These are phyloP conservation scores for Aphrophora alni DNA, from an alignment of 2,888 invertebrate genomes.

Conservation along the genomic window DNA sequence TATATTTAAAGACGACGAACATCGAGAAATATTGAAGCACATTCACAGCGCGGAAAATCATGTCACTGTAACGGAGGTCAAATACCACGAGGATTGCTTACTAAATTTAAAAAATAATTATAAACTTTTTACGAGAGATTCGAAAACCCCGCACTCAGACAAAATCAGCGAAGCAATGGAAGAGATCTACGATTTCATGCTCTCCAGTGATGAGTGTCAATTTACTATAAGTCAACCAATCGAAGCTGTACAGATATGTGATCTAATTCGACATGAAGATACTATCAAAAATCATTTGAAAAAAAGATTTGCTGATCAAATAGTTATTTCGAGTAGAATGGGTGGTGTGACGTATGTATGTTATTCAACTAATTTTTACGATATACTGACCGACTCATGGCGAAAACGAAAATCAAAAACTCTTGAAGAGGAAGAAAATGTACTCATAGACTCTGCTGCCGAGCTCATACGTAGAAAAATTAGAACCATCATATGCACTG, in stretches of 20 bases:
- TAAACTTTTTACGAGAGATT: not conserved
- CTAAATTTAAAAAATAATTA: not conserved
- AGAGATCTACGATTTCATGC: slow-evolving; percentile 10
- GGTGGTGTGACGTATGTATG: slow-evolving; percentile 3
- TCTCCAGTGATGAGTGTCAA: slow-evolving; percentile 12
- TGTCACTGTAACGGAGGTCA: not conserved
- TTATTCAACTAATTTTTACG: slow-evolving; percentile 7
- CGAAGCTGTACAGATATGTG: slow-evolving; percentile 12
- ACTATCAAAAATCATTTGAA: not conserved
- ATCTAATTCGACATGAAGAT: slow-evolving; percentile 15
- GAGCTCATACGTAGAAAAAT: slow-evolving; percentile 3
- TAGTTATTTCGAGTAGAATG: slow-evolving; percentile 3
- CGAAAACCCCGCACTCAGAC: not conserved
- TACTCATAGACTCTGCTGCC: not conserved
- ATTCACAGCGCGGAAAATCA: not conserved
- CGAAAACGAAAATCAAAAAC: not conserved
- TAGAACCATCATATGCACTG: not conserved
- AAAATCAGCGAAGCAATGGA: slow-evolving; percentile 6
- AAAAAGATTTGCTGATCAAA: slow-evolving; percentile 3
- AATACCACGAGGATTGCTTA: not conserved
- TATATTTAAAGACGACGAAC: not conserved
- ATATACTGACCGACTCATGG: not conserved
- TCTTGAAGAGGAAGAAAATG: slow-evolving; percentile 12
- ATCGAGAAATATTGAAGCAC: not conserved
- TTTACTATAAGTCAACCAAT: not conserved